Percentiles rank a stretch among this genome's conserved stretches.
Evolutionary conservation across 1,140 invertebrate genomes (phyloP).

Genomic region (Vollenhovia emeryi): DNA sequence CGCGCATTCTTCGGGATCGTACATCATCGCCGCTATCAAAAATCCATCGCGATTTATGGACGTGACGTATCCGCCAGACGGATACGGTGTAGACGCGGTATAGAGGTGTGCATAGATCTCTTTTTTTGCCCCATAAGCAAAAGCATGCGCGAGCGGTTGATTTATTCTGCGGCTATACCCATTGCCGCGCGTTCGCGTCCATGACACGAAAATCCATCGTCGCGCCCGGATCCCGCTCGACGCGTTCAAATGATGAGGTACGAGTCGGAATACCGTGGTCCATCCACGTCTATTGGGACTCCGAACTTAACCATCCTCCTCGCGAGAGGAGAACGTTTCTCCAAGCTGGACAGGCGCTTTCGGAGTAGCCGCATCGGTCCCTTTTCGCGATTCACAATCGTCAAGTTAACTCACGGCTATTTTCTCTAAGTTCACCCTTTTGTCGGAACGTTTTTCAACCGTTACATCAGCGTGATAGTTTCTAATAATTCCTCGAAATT

Average conservation of each 20-base stretch:
- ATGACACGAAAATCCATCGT: constrained; percentile 49
- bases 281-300: constrained; percentile 62
- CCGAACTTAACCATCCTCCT: constrained; percentile 53
- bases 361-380: background rate
- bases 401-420: too few species aligned
- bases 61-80: constrained; percentile 20
- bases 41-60: constrained; percentile 53
- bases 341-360: background rate
- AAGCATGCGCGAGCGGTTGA: constrained; percentile 26
- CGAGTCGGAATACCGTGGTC: constrained; percentile 43
- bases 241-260: constrained; percentile 49
- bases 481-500: too few species aligned
- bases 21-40: constrained; percentile 46
- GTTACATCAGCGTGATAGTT: too few species aligned
- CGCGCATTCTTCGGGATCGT: constrained; percentile 25
- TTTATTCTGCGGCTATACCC: constrained; percentile 37
- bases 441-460: too few species aligned
- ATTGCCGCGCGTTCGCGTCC: constrained; percentile 1
- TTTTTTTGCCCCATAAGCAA: constrained; percentile 1
- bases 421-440: too few species aligned
- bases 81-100: background rate
- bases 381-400: background rate
- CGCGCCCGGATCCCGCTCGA: constrained; percentile 2
- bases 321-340: background rate
- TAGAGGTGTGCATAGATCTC: background rate